Evolutionary conservation across 2,113 vertebrate species (phyloP).

Genomic region (Zosterops pallidus): DNA sequence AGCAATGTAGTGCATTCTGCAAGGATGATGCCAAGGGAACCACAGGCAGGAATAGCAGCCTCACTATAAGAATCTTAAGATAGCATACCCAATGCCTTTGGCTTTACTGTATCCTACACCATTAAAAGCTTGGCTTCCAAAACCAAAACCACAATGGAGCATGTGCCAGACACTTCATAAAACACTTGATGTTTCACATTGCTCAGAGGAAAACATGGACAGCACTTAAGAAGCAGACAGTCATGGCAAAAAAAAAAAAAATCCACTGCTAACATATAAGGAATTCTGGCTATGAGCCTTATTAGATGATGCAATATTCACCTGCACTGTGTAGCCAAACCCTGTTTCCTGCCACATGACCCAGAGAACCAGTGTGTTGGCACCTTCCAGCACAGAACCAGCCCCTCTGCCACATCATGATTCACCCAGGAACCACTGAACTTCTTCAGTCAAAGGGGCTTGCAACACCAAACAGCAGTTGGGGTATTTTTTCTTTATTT

Average conservation of each 20-base stretch:
- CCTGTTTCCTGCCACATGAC: background rate
- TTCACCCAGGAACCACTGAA: background rate
- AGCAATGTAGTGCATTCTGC: conserved; percentile 5
- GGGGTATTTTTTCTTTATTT: background rate
- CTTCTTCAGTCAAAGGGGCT: background rate
- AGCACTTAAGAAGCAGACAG: background rate
- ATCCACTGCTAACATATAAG: background rate
- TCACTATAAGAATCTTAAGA: background rate
- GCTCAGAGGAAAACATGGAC: background rate
- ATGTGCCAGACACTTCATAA: background rate
- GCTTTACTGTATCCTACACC: background rate
- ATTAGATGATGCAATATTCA: background rate
- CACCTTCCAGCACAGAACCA: background rate
- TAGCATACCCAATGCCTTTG: background rate
- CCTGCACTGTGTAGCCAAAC: background rate
- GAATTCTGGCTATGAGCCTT: background rate
- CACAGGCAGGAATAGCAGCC: background rate
- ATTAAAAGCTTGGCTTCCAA: conserved; percentile 1
- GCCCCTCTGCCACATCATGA: background rate
- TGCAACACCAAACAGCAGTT: background rate
- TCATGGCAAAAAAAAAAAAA: background rate
- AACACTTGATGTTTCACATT: background rate
- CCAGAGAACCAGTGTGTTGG: accelerated
- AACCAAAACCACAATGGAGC: background rate
- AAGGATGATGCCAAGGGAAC: background rate